phyloP scores from a whole-genome alignment of 2,113 vertebrate genomes.

The Limnothrissa miodon region DNA sequence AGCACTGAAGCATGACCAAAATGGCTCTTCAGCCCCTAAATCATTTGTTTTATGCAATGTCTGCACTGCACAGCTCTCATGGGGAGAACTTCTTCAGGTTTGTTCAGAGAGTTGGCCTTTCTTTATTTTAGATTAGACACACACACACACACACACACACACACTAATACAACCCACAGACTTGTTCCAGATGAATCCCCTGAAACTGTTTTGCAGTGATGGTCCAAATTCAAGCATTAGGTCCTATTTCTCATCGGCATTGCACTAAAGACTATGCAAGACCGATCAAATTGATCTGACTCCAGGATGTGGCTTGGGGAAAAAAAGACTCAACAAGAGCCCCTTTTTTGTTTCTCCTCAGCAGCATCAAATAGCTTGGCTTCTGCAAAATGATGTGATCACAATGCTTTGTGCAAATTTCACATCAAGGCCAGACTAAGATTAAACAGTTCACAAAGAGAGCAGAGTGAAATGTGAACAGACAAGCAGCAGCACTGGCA shows the following conservation, averaged over 20 bases:
- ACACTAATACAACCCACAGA: not conserved
- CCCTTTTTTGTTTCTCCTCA: not conserved
- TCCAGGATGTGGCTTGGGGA: not conserved
- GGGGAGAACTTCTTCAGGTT: not conserved
- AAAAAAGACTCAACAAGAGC: not conserved
- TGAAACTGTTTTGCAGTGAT: not conserved
- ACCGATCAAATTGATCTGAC: not conserved
- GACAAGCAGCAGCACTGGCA: not conserved
- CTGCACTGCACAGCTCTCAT: not conserved
- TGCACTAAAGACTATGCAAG: not conserved
- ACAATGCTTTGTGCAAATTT: not conserved
- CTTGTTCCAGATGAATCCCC: not conserved
- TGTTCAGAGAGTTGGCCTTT: not conserved
- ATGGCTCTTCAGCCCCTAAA: not conserved
- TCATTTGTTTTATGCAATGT: not conserved
- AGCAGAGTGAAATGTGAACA: not conserved
- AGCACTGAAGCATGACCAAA: not conserved
- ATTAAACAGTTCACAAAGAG: not conserved
- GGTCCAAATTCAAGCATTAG: not conserved
- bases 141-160: not conserved
- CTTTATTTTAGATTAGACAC: not conserved
- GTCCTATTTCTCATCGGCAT: not conserved
- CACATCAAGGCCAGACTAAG: not conserved
- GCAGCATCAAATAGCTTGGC: not conserved
- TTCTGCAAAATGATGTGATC: not conserved